phyloP scores from a whole-genome alignment of 2,113 vertebrate species.

The Spermophilus dauricus region DNA sequence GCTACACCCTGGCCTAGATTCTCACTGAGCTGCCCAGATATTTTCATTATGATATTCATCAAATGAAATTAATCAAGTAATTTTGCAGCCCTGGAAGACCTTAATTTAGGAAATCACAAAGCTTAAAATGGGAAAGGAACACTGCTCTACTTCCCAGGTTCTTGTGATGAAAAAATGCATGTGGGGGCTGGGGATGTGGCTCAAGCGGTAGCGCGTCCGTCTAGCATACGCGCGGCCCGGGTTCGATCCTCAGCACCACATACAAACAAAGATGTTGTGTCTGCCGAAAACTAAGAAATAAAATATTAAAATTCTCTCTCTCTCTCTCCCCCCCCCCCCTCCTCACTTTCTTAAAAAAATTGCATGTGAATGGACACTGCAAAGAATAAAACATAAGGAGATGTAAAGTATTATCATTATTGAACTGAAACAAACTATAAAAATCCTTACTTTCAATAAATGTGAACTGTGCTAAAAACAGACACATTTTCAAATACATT shows the following conservation, averaged over 20 bases:
- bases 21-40: not conserved
- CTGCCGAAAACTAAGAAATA: too few relatives aligned
- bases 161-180: constrained; percentile 10
- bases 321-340: too few relatives aligned
- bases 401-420: not conserved
- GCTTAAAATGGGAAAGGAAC: not conserved
- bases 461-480: constrained; percentile 30
- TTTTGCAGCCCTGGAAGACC: not conserved
- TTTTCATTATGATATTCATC: constrained; percentile 24
- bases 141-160: not conserved
- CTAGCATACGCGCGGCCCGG: too few relatives aligned
- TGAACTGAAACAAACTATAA: constrained; percentile 36
- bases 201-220: too few relatives aligned
- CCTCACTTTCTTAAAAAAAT: not conserved
- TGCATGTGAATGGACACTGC: not conserved
- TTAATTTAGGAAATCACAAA: not conserved
- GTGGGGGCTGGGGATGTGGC: too few relatives aligned
- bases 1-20: not conserved
- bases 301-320: too few relatives aligned
- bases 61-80: constrained; percentile 39
- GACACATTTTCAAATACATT: constrained; percentile 44
- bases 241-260: too few relatives aligned
- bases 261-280: too few relatives aligned
- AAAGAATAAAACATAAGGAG: not conserved
- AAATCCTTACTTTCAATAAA: constrained; percentile 23